Evolutionary conservation across 2,888 invertebrate genomes (phyloP), one percentile per base, ranked within the genome.

Genomic region (Monopis laevigella): DNA sequence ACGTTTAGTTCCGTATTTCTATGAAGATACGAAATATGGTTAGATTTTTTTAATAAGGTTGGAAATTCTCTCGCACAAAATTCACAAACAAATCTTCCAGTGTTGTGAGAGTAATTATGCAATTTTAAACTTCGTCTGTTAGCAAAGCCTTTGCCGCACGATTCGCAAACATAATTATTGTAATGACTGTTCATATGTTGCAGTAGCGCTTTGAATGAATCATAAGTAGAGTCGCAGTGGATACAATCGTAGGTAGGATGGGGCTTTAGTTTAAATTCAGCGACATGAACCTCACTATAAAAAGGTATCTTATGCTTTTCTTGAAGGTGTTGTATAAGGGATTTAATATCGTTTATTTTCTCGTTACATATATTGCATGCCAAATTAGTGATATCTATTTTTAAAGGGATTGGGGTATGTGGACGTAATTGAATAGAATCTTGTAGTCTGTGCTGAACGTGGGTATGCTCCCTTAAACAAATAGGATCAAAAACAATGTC

Each of bases 151-250:
- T 72, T 68, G 1, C 69, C 65, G 45, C 84, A 84, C 0, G 73
- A 58, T 14, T 78, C 72, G 45, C 84, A 84, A 8, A 74, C 65
- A 46, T 74, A 74, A 56, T 83, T 74, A 18, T 57, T 55, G 17
- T 52, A 73, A 43, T 77, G 77, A 2, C 57, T 57, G 6, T 78
- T 77, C 77, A 78, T 77, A 28, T 78, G 77, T 18, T 74, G 75
- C 48, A 71, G 71, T 0, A 78, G 13, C 72, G 71, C 74, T 39
- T 75, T 74, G 40, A 75, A 78, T 0, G 75, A 75, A 32, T 77
- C 77, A 36, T 75, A 77, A 0, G 65, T 71, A 0, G 67, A 60
- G 0, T 67, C 43, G 27, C 77, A 78, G 58, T 73, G 56, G 0
- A 61, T 64, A 43, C 77, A 78, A 6, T 73, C 65, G 13, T 65